Conservation (phyloP, 2,113 vertebrate genomes). For the Colinus virginianus region DNA sequence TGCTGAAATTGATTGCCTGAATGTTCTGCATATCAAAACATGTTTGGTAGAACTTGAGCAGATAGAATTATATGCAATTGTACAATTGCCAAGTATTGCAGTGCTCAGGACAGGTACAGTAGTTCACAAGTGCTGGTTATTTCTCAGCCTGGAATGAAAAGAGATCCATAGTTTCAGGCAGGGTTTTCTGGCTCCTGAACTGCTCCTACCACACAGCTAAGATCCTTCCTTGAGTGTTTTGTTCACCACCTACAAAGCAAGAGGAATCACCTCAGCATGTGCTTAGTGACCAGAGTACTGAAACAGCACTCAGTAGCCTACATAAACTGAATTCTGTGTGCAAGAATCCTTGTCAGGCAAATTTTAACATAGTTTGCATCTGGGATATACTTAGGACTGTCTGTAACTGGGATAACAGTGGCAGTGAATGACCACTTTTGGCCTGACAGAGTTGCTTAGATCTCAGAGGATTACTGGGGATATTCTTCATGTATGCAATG, state of each 20-base stretch:
- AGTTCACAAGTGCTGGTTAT: accelerated
- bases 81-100: not conserved
- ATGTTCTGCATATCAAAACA: not conserved
- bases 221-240: not conserved
- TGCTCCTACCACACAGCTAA: not conserved
- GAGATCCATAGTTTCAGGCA: not conserved
- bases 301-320: not conserved
- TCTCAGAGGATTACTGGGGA: not conserved
- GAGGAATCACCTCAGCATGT: not conserved
- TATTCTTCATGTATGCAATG: not conserved
- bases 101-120: not conserved
- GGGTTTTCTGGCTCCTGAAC: not conserved
- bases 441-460: not conserved
- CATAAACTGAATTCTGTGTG: not conserved
- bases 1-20: not conserved
- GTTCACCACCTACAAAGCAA: too few species aligned
- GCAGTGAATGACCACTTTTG: not conserved
- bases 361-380: accelerated
- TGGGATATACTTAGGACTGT: not conserved
- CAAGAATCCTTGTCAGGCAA: not conserved
- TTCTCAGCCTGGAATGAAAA: accelerated
- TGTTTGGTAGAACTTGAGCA: not conserved
- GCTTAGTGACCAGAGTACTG: not conserved
- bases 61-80: not conserved
- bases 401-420: accelerated